These are phyloP conservation scores for Centropristis striata DNA, from an alignment of 2,113 vertebrate species.

Conservation along the genomic window DNA sequence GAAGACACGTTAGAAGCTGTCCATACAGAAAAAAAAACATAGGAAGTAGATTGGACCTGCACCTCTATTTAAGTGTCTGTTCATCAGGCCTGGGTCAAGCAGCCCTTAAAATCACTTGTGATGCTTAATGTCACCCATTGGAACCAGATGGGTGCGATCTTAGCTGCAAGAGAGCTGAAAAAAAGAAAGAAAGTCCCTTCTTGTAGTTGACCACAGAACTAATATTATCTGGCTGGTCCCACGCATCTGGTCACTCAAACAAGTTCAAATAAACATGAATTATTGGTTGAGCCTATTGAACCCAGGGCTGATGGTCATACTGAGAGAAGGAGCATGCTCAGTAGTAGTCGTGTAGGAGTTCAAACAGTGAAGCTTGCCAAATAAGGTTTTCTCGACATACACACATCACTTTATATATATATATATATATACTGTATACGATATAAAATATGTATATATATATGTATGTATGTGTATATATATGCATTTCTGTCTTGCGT, in stretches of 20 bases:
- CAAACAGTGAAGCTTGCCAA: slow-evolving; percentile 76
- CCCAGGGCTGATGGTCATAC: slow-evolving; percentile 62
- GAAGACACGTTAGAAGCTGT: slow-evolving; percentile 54
- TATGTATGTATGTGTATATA: slow-evolving; percentile 35
- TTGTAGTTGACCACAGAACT: slow-evolving; percentile 8
- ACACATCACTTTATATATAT: slow-evolving; percentile 65
- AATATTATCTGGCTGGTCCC: slow-evolving; percentile 1
- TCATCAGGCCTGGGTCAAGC: slow-evolving; percentile 64
- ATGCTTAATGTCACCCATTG: slow-evolving; percentile 17
- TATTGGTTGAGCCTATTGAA: slow-evolving; percentile 39
- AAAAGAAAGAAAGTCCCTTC: slow-evolving; percentile 8
- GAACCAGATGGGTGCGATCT: not conserved
- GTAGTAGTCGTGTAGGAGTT: slow-evolving; percentile 75
- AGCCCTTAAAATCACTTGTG: slow-evolving; percentile 11
- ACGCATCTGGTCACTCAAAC: not conserved
- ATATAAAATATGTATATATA: slow-evolving; percentile 65
- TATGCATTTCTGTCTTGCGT: slow-evolving; percentile 69
- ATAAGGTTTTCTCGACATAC: slow-evolving; percentile 71
- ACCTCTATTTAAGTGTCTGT: slow-evolving; percentile 39
- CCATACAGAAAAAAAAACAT: slow-evolving; percentile 30
- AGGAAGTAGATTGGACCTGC: slow-evolving; percentile 55
- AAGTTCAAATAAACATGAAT: slow-evolving; percentile 1
- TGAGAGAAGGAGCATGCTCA: slow-evolving; percentile 72
- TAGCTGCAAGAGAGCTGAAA: slow-evolving; percentile 16
- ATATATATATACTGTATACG: slow-evolving; percentile 63